Conservation (phyloP, 2,797 vertebrate species). For the Melanotaenia boesemani region DNA sequence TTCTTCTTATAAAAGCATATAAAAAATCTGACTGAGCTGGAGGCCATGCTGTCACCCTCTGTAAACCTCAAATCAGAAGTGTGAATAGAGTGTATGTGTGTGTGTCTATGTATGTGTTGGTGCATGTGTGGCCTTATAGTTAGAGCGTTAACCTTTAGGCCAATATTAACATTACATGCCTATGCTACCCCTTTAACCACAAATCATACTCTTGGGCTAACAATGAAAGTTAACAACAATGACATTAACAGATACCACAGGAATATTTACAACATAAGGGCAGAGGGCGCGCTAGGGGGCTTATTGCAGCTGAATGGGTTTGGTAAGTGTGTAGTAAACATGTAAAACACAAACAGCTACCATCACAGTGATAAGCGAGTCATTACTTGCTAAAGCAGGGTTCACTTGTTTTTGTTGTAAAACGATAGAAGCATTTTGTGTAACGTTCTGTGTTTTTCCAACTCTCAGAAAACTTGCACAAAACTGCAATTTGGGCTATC, state of each 20-base stretch:
- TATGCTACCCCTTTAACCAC: constrained; percentile 79
- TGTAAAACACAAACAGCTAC: constrained; percentile 52
- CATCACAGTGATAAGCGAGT: constrained; percentile 36
- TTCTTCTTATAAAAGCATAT: constrained; percentile 79
- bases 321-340: constrained; percentile 66
- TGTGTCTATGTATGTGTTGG: constrained; percentile 59
- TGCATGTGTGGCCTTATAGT: constrained; percentile 74
- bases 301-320: constrained; percentile 60
- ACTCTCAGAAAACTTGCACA: neutral
- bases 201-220: constrained; percentile 81
- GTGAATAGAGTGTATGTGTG: constrained; percentile 72
- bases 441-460: neutral
- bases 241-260: constrained; percentile 81
- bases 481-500: neutral
- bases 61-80: constrained; percentile 82
- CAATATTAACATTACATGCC: constrained; percentile 85
- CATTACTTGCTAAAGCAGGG: constrained; percentile 28
- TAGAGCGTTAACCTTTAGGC: constrained; percentile 75
- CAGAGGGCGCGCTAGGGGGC: constrained; percentile 62
- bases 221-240: constrained; percentile 84
- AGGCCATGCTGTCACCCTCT: constrained; percentile 80
- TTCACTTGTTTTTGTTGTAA: constrained; percentile 32
- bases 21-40: constrained; percentile 81
- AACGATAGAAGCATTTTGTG: neutral
- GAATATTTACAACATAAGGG: constrained; percentile 76